A percentile compares a stretch with the other conserved stretches of the same genome.
Conservation (phyloP, 1,140 invertebrate genomes). For the Hormaphis cornu region DNA sequence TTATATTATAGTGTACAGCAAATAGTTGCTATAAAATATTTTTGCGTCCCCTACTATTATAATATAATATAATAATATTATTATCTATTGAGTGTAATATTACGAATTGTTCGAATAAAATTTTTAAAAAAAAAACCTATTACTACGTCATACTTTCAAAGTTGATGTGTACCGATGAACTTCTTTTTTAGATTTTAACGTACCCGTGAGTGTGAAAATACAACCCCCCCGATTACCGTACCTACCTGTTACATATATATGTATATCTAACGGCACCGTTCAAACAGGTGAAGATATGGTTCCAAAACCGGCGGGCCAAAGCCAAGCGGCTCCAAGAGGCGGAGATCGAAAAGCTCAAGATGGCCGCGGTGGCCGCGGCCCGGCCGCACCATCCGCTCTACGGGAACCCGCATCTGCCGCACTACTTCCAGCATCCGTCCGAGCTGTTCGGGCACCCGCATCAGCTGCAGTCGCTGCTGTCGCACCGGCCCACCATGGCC, state of each 20-base stretch:
- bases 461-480: constrained; percentile 36
- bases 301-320: constrained; percentile 91
- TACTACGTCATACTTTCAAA: too few relatives aligned
- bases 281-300: constrained; percentile 90
- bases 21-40: too few relatives aligned
- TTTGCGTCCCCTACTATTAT: too few relatives aligned
- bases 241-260: background rate
- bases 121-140: too few relatives aligned
- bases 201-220: too few relatives aligned
- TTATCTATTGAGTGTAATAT: too few relatives aligned
- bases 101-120: too few relatives aligned
- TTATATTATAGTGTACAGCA: too few relatives aligned
- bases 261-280: constrained; percentile 35
- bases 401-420: constrained; percentile 43
- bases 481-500: constrained; percentile 36
- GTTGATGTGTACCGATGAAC: too few relatives aligned
- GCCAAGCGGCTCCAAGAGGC: constrained; percentile 90
- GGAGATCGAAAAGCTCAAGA: constrained; percentile 79
- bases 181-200: too few relatives aligned
- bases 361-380: constrained; percentile 58
- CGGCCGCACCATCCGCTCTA: constrained; percentile 47
- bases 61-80: too few relatives aligned
- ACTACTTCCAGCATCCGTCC: constrained; percentile 36
- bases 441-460: constrained; percentile 35
- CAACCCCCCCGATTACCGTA: too few relatives aligned